Conservation (phyloP, 2,797 vertebrate genomes). For the Coregonus sp. region DNA sequence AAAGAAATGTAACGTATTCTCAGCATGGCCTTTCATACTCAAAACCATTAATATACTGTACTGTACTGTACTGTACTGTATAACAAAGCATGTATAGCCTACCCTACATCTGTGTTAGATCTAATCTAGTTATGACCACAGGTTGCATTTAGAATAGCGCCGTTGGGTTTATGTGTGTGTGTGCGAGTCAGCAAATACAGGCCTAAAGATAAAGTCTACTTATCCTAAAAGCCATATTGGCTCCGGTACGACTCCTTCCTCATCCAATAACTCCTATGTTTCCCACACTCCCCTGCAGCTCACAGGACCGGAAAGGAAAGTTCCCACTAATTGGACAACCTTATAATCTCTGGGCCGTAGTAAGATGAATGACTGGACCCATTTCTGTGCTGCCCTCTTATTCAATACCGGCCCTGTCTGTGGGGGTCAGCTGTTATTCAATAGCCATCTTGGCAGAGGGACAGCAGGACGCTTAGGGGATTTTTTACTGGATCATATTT, state of each 20-base stretch:
- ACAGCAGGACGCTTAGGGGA: conserved; percentile 50
- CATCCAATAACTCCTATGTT: conserved; percentile 70
- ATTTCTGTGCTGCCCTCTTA: conserved; percentile 53
- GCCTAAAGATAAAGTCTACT: conserved; percentile 82
- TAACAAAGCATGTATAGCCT: background rate
- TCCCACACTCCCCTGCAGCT: conserved; percentile 53
- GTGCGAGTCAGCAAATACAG: conserved; percentile 65
- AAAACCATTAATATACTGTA: background rate
- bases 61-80: background rate
- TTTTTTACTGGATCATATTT: conserved; percentile 70
- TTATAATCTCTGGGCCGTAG: conserved; percentile 68
- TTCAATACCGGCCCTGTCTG: conserved; percentile 64
- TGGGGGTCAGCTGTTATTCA: conserved; percentile 43
- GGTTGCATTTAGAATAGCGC: conserved; percentile 28
- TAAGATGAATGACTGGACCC: conserved; percentile 76
- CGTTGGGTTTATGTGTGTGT: background rate
- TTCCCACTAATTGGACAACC: conserved; percentile 71
- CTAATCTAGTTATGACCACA: conserved; percentile 19
- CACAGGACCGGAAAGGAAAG: conserved; percentile 52
- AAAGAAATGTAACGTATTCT: background rate
- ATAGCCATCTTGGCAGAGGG: conserved; percentile 60
- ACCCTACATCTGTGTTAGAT: background rate
- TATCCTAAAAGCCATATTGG: conserved; percentile 89
- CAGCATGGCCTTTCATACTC: background rate
- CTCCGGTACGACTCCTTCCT: conserved; percentile 64